Conservation (phyloP, 2,797 vertebrate species). For the Acipenser transmontanus region DNA sequence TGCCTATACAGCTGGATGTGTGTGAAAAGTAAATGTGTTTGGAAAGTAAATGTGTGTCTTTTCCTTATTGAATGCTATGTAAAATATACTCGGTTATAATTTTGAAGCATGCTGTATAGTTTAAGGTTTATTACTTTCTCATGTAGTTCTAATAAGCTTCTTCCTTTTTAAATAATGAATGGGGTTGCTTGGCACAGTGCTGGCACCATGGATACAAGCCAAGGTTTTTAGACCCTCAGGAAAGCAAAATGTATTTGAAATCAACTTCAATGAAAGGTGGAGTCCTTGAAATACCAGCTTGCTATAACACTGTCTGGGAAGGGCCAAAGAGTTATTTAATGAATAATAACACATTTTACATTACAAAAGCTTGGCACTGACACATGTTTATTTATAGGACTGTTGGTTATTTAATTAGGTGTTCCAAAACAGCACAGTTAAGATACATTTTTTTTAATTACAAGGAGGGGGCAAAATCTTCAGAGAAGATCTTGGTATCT, state of each 20-base stretch:
- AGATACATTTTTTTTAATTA: too few relatives aligned
- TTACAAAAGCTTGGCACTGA: not conserved
- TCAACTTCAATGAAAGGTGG: constrained; percentile 1
- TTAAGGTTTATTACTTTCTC: constrained; percentile 3
- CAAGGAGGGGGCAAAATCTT: too few relatives aligned
- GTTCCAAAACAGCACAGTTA: too few relatives aligned
- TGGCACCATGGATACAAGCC: constrained; percentile 5
- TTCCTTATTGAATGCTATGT: too few relatives aligned
- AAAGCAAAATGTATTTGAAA: constrained; percentile 10
- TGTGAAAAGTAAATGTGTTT: too few relatives aligned
- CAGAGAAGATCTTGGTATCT: too few relatives aligned
- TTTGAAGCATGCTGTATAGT: constrained; percentile 6
- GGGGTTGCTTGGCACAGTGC: constrained; percentile 10
- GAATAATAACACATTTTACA: not conserved
- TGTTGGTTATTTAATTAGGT: too few relatives aligned
- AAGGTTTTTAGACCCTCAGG: constrained; percentile 5
- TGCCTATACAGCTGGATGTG: too few relatives aligned
- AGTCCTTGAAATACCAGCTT: not conserved
- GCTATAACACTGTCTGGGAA: too few relatives aligned
- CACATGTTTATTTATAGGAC: not conserved
- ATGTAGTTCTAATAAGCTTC: constrained; percentile 16
- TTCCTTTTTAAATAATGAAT: constrained; percentile 17
- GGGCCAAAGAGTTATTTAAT: not conserved
- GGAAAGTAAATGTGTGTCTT: too few relatives aligned
- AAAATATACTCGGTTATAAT: not conserved